phyloP scores from a whole-genome alignment of 2,888 invertebrate genomes.

The Xanthia icteritia region DNA sequence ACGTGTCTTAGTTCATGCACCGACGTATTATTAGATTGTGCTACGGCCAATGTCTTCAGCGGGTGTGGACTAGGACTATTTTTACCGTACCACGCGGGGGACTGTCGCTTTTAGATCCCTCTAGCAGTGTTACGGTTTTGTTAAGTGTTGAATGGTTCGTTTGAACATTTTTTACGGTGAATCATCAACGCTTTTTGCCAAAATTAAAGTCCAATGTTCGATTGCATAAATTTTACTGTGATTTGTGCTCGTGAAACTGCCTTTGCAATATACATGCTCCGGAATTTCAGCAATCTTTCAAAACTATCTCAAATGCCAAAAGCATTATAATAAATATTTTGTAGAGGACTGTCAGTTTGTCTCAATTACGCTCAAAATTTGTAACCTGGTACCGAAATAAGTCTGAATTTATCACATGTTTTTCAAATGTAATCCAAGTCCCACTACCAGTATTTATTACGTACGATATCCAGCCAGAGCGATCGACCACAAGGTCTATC shows the following conservation, averaged over 20 bases:
- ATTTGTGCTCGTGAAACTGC: neutral
- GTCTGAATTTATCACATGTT: constrained; percentile 17
- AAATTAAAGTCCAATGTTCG: neutral
- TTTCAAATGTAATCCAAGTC: constrained; percentile 31
- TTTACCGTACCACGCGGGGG: constrained; percentile 70
- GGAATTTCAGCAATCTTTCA: neutral
- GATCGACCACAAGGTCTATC: constrained; percentile 54
- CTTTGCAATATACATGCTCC: neutral
- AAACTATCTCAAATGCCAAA: neutral
- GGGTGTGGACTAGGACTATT: constrained; percentile 66
- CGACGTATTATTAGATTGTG: constrained; percentile 67
- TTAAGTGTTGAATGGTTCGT: constrained; percentile 35
- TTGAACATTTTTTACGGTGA: constrained; percentile 23
- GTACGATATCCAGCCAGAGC: constrained; percentile 39
- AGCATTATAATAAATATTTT: neutral
- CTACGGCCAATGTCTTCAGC: constrained; percentile 74
- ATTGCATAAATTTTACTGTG: constrained; percentile 1
- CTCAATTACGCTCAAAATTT: neutral
- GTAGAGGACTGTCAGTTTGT: neutral
- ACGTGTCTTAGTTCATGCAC: constrained; percentile 70
- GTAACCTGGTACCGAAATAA: constrained; percentile 17
- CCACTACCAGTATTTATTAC: constrained; percentile 49
- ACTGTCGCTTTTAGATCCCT: constrained; percentile 66
- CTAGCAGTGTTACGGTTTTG: constrained; percentile 53
- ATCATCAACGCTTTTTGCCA: neutral